phyloP scores from a whole-genome alignment of 2,113 vertebrate species.

The Microtus oregoni region DNA sequence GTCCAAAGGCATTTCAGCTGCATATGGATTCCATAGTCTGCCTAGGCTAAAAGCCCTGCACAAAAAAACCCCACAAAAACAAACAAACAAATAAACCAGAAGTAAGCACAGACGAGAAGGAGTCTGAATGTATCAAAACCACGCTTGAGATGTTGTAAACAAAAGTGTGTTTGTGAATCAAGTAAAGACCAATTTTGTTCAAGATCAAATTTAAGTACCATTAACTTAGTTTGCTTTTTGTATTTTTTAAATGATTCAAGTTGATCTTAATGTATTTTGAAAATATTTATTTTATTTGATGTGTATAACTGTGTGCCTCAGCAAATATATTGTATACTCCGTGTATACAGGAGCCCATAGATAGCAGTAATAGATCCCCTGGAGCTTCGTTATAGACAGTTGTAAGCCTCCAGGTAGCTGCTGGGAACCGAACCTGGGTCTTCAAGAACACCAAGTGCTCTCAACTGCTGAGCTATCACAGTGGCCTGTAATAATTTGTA shows the following conservation, averaged over 20 bases:
- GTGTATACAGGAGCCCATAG: background rate
- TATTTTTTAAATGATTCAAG: slow-evolving; percentile 31
- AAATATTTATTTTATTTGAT: background rate
- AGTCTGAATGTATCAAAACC: background rate
- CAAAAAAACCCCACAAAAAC: too few species aligned
- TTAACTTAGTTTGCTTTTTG: background rate
- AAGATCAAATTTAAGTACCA: background rate
- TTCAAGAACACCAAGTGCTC: background rate
- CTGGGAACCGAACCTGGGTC: background rate
- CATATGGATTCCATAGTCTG: background rate
- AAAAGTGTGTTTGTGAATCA: background rate
- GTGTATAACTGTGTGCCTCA: background rate
- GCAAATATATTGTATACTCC: background rate
- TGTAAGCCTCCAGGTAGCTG: background rate
- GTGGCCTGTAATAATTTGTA: background rate
- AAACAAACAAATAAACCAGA: background rate
- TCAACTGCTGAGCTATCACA: background rate
- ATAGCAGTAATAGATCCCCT: background rate
- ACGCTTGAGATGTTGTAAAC: background rate
- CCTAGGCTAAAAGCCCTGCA: too few species aligned
- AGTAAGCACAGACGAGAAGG: background rate
- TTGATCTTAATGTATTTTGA: background rate
- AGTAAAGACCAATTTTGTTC: background rate
- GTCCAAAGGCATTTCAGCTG: background rate
- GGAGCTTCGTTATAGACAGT: background rate